Base-by-base conservation (phyloP, 2,888 invertebrate genomes). In the Eueremaeus valkanovi region DNA sequence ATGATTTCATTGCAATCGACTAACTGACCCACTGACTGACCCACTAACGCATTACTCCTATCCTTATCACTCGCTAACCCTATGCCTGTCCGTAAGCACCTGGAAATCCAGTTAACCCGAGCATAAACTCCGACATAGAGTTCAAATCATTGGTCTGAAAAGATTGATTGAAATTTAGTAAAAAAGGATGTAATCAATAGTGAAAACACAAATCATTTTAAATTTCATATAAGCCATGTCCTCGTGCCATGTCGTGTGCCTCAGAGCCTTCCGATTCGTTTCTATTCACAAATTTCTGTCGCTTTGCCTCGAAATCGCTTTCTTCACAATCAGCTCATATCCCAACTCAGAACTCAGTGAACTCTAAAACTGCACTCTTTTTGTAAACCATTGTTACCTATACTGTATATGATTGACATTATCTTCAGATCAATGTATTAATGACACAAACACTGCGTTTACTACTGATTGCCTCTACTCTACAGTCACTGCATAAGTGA, bases 101-200 rank as follows among this genome's bases (percentile, higher is more conserved):
- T 58, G 58, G 58, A 58, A 11, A 24, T 58, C 27, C 58, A 58
- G 58, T 58, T 24, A 58, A 58, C 58, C 18, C 58, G 58, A 58
- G 27, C 58, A 58, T 58, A 58, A 58, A 11, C 58, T 58, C 58
- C 58, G 58, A 58, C 58, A 58, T 16, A 58, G 8, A 11, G 9
- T 18, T 45, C 45, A 18, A 58, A 3, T 29, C 9, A 58, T 24
- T 58, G 13, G 24, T 24, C 18, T 3, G 29, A 24, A 51, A 58
- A 58, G 58, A 58, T 58, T 58, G 58, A 58, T 58, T 24, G 6
- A 45, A 36, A 21, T 5, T 24, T 21, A 8, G 24, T 11, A 58
- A 58, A 58, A 58, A 58, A 29, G 58, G 58, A 58, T 58, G 27
- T 24, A 16, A 58, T 58, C 58, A 58, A 58, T 58, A 58, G 27